Evolutionary conservation across 1,140 invertebrate species (phyloP).

Genomic region (silkworm (Bombyx mori)): DNA sequence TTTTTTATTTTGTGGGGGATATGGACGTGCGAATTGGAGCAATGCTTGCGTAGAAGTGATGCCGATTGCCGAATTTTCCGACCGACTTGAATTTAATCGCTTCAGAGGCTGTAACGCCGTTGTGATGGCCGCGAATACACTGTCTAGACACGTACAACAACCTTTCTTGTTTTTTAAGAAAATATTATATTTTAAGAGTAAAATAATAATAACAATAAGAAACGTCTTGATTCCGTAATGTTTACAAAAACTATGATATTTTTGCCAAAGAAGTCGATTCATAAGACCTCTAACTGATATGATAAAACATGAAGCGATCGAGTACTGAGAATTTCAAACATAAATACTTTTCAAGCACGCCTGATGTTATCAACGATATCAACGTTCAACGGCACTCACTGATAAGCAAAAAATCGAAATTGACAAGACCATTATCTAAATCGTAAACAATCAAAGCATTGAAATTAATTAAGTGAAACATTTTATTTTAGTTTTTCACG

Average conservation of each 20-base stretch:
- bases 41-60: slow-evolving; percentile 40
- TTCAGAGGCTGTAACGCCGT: slow-evolving; percentile 48
- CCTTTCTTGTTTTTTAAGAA: neutral
- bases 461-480: neutral
- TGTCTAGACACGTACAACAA: neutral
- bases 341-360: no score
- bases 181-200: no score
- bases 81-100: slow-evolving; percentile 16
- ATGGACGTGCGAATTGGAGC: slow-evolving; percentile 32
- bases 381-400: no score
- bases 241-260: no score
- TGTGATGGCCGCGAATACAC: slow-evolving; percentile 19
- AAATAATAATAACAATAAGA: slow-evolving; percentile 23
- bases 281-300: no score
- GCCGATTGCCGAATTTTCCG: slow-evolving; percentile 12
- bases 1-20: slow-evolving; percentile 19
- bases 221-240: slow-evolving; percentile 7
- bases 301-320: slow-evolving; percentile 19
- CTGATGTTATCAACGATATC: no score
- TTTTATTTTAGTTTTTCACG: no score
- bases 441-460: neutral
- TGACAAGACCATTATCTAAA: no score
- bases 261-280: no score
- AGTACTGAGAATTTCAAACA: slow-evolving; percentile 34
- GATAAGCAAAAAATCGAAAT: no score